phyloP scores from a whole-genome alignment of 2,888 invertebrate species.

The Lycia hirtaria region DNA sequence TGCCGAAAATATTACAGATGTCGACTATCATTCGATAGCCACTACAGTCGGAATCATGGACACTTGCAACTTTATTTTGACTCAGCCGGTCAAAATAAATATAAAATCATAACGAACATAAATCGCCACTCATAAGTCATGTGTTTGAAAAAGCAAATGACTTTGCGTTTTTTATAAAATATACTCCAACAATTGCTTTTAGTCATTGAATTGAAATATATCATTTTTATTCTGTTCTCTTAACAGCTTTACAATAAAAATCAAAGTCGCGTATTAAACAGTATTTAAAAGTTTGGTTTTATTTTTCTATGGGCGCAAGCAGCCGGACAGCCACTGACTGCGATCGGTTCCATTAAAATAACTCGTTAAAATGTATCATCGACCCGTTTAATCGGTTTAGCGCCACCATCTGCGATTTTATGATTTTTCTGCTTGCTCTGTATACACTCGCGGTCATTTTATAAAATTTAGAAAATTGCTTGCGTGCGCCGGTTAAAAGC shows the following conservation, averaged over 20 bases:
- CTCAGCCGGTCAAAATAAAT: too few species aligned
- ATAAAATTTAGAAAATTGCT: constrained; percentile 76
- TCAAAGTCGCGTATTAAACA: constrained; percentile 69
- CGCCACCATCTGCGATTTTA: constrained; percentile 85
- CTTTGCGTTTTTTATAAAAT: background rate
- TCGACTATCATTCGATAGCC: too few species aligned
- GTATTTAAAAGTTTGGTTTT: constrained; percentile 78
- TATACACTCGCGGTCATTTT: constrained; percentile 82
- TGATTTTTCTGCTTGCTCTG: constrained; percentile 84
- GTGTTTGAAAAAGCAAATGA: background rate
- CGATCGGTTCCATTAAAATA: constrained; percentile 85
- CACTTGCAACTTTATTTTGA: too few species aligned
- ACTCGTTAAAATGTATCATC: constrained; percentile 86
- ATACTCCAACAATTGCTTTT: background rate
- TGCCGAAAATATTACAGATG: too few species aligned
- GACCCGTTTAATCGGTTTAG: constrained; percentile 85
- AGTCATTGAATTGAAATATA: constrained; percentile 44
- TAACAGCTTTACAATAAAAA: constrained; percentile 60
- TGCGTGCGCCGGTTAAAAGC: constrained; percentile 66
- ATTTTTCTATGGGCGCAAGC: constrained; percentile 82
- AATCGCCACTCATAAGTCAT: too few species aligned
- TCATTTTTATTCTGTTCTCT: constrained; percentile 26
- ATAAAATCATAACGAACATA: too few species aligned
- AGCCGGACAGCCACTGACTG: constrained; percentile 81
- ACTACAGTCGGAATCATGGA: too few species aligned